A percentile compares a stretch with the other conserved stretches of the same genome.
Evolutionary conservation across 2,888 invertebrate genomes (phyloP).

Genomic region (Byasa hedistus): DNA sequence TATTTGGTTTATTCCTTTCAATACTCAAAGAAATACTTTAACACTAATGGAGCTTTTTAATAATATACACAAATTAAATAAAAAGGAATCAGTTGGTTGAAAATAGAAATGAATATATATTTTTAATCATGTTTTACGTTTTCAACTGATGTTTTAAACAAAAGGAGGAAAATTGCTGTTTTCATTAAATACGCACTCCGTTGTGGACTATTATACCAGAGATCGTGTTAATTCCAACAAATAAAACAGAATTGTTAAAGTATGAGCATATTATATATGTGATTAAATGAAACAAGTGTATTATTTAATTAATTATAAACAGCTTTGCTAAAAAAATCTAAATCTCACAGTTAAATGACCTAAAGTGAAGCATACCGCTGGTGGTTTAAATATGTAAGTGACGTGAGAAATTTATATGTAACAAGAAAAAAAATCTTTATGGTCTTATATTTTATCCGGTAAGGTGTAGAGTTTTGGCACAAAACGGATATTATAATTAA

Average conservation of each 20-base stretch:
- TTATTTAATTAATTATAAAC: too few species aligned
- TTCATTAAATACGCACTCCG: not conserved
- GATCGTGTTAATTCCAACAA: not conserved
- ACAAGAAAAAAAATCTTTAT: too few species aligned
- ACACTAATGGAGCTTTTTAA: not conserved
- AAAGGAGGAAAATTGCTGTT: not conserved
- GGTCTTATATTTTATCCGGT: too few species aligned
- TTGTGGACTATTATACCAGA: not conserved
- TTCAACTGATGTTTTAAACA: constrained; percentile 1
- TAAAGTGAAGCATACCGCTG: too few species aligned
- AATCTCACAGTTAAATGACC: too few species aligned
- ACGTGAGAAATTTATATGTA: too few species aligned
- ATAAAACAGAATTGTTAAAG: not conserved
- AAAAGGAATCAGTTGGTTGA: not conserved
- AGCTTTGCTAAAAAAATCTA: too few species aligned
- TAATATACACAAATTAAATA: not conserved
- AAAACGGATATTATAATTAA: too few species aligned
- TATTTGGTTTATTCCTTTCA: not conserved
- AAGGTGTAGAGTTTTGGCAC: too few species aligned
- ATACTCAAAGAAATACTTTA: not conserved
- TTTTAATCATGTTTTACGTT: constrained; percentile 1
- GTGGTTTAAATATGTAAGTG: too few species aligned
- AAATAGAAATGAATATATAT: not conserved
- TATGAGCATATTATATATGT: too few species aligned
- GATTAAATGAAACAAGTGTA: too few species aligned